These are phyloP conservation scores for Puffinus mauretanicus DNA, from an alignment of 2,113 vertebrate genomes.

Conservation along the genomic window DNA sequence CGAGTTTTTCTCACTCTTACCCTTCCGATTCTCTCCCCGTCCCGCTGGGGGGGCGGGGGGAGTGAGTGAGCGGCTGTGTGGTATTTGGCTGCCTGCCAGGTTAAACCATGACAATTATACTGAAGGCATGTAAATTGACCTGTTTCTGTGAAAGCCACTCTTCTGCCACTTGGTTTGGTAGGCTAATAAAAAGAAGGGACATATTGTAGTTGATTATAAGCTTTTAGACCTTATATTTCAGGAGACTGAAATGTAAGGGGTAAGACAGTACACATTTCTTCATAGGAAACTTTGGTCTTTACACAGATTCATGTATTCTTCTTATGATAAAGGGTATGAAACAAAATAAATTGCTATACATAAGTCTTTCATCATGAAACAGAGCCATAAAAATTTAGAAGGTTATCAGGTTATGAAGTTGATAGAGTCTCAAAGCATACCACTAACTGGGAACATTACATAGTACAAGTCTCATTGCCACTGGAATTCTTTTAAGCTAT, in stretches of 20 bases:
- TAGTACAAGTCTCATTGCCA: neutral
- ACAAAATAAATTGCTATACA: neutral
- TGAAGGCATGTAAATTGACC: neutral
- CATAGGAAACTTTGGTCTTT: neutral
- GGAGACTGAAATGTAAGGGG: neutral
- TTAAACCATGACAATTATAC: no score
- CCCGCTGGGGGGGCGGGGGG: no score
- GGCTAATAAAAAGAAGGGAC: neutral
- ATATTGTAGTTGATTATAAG: neutral
- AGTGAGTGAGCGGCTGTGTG: no score
- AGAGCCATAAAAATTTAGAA: neutral
- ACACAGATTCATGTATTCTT: neutral
- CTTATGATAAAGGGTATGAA: neutral
- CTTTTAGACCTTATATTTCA: neutral
- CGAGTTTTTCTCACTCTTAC: no score
- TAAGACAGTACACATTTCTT: neutral
- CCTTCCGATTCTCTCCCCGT: no score
- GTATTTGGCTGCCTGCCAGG: no score
- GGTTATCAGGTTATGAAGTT: neutral
- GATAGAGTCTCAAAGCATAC: neutral
- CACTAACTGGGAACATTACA: neutral
- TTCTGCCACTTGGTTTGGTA: neutral
- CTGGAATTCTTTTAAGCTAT: neutral
- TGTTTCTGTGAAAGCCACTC: neutral
- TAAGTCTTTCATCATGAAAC: neutral